These are phyloP conservation scores for Drosophila mimetica DNA, from an alignment of 2,888 invertebrate species.

Conservation along the genomic window DNA sequence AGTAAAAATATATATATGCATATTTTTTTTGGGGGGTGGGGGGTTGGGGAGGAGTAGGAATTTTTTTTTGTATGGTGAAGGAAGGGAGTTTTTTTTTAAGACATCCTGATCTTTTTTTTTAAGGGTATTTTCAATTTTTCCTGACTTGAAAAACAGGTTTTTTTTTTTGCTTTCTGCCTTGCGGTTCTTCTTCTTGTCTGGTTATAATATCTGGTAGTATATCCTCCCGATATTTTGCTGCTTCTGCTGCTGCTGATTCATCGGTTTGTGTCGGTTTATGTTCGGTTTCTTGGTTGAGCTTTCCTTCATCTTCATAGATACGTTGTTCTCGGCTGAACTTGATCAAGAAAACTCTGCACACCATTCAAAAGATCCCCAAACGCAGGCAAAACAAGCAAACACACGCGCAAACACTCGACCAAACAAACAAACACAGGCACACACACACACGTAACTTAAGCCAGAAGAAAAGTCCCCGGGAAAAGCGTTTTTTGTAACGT, in stretches of 20 bases:
- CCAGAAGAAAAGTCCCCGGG: constrained; percentile 22
- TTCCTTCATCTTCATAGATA: constrained; percentile 27
- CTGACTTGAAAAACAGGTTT: constrained; percentile 30
- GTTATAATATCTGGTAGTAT: constrained; percentile 5
- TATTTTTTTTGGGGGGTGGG: no score
- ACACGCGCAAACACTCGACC: constrained; percentile 35
- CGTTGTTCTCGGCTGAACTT: constrained; percentile 66
- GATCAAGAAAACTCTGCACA: constrained; percentile 83
- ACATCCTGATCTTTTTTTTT: constrained; percentile 31
- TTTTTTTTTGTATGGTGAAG: constrained; percentile 59
- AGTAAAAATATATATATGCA: constrained; percentile 83
- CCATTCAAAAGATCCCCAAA: constrained; percentile 32
- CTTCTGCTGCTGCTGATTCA: constrained; percentile 36
- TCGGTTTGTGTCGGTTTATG: constrained; percentile 41
- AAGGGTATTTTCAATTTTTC: constrained; percentile 16
- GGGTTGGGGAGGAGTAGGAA: not conserved
- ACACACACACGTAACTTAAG: constrained; percentile 7
- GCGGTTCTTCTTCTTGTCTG: constrained; percentile 28
- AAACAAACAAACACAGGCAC: constrained; percentile 35
- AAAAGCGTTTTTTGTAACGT: not conserved
- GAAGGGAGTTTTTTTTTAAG: constrained; percentile 40
- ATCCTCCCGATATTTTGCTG: constrained; percentile 36
- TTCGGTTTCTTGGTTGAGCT: constrained; percentile 29
- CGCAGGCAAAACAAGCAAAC: constrained; percentile 34
- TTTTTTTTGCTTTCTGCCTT: constrained; percentile 30